Evolutionary conservation across 2,888 invertebrate species (phyloP), one percentile per base, ranked within the genome.

Genomic region (Drosophila atroscutellata): DNA sequence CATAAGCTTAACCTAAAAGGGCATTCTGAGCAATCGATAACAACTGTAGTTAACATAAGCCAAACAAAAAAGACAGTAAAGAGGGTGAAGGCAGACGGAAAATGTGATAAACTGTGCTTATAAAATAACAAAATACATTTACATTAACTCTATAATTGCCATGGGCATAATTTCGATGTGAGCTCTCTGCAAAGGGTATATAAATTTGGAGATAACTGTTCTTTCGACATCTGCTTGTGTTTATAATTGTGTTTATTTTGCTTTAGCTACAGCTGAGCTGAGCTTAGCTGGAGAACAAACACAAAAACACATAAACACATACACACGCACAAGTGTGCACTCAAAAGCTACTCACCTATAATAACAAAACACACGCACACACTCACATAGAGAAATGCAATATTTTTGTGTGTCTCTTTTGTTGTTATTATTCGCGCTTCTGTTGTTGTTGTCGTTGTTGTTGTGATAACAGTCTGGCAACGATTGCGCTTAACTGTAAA

Each of bases 391-490:
- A 51, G 36, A 39, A 47, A 49, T 51, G 34, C 52, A 50, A 37
- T 47, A 36, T 57, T 57, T 42, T 49, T 62, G 20, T 55, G 30
- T 58, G 39, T 61, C 32, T 37, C 20, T 37, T 60, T 65, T 60
- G 15, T 58, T 39, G 37, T 26, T 36, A 26, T 39, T 56, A n/a
- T 34, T 34, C 39, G 59, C 61, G 58, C 65, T 69, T 62, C 68
- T 64, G 47, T 70, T 67, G 32, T 39, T 74, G 55, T 71, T 74
- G 54, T 70, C 77, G 62, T 60, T 56, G n/a, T 56, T 70, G 50
- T 68, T 71, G 54, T 83, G 87, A 90, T 89, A 90, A 84, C 87
- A 81, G 64, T 39, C 62, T 73, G 60, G 60, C 68, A 61, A 47
- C 39, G 57, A 73, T 73, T 51, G 58, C 74, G 51, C 45, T 20